These are phyloP conservation scores for Polyploca ridens DNA, from an alignment of 2,888 invertebrate species.

Conservation along the genomic window DNA sequence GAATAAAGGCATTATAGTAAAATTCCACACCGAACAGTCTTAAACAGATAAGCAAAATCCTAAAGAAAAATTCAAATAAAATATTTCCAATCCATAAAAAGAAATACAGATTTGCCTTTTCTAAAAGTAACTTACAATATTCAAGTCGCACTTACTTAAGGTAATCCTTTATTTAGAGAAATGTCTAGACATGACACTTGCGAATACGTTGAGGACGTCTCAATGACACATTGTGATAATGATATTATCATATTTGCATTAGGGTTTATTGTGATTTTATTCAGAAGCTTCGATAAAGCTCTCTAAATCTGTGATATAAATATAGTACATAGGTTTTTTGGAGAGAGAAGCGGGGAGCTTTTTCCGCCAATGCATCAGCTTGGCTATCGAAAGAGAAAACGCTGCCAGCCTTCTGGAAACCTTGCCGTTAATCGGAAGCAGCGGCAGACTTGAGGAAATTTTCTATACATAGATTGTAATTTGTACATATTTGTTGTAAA, in stretches of 20 bases:
- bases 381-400: too few relatives aligned
- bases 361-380: too few relatives aligned
- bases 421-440: too few relatives aligned
- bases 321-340: too few relatives aligned
- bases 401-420: too few relatives aligned
- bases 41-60: neutral
- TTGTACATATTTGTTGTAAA: too few relatives aligned
- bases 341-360: too few relatives aligned
- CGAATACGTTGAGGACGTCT: slow-evolving; percentile 21
- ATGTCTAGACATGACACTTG: slow-evolving; percentile 30
- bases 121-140: slow-evolving; percentile 26
- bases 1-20: neutral
- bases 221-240: slow-evolving; percentile 17
- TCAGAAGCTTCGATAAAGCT: too few relatives aligned
- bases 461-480: too few relatives aligned
- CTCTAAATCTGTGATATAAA: too few relatives aligned
- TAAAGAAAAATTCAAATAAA: neutral
- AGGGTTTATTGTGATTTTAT: neutral
- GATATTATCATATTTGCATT: neutral
- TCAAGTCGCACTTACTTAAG: slow-evolving; percentile 32
- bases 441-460: too few relatives aligned
- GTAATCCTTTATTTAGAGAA: slow-evolving; percentile 31
- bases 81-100: slow-evolving; percentile 1
- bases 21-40: neutral
- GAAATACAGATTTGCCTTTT: slow-evolving; percentile 6